A percentile compares a stretch with the other conserved stretches of the same genome.
phyloP scores from a whole-genome alignment of 2,113 vertebrate genomes.

The Dipodomys ordii region DNA sequence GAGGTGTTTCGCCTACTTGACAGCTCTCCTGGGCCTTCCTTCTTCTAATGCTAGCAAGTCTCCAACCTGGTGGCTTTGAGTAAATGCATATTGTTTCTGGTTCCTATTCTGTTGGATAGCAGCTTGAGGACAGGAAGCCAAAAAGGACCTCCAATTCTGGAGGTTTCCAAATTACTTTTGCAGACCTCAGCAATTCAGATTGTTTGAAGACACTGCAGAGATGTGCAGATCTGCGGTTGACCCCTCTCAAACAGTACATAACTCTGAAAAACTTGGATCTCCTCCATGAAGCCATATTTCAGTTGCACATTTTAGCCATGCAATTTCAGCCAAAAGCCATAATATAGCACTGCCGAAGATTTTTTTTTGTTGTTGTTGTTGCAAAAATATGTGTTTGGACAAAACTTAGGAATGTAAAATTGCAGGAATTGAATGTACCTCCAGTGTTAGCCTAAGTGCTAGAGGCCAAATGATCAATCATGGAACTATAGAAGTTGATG shows the following conservation, averaged over 20 bases:
- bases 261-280: slow-evolving; percentile 77
- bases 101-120: slow-evolving; percentile 63
- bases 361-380: slow-evolving; percentile 49
- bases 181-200: slow-evolving; percentile 76
- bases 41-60: slow-evolving; percentile 22
- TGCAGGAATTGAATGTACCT: slow-evolving; percentile 63
- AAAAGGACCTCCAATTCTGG: slow-evolving; percentile 68
- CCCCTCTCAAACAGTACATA: slow-evolving; percentile 76
- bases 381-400: slow-evolving; percentile 74
- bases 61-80: slow-evolving; percentile 48
- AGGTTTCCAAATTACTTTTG: slow-evolving; percentile 76
- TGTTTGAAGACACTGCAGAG: slow-evolving; percentile 76
- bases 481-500: slow-evolving; percentile 48
- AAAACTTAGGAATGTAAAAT: slow-evolving; percentile 72
- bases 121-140: slow-evolving; percentile 52
- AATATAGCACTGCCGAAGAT: slow-evolving; percentile 71
- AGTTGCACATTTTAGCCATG: slow-evolving; percentile 77
- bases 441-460: slow-evolving; percentile 63
- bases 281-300: slow-evolving; percentile 79
- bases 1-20: slow-evolving; percentile 52
- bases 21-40: slow-evolving; percentile 32
- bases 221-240: slow-evolving; percentile 73
- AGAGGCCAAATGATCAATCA: slow-evolving; percentile 65
- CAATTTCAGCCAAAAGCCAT: slow-evolving; percentile 79
- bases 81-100: slow-evolving; percentile 52